Conservation (phyloP, 2,113 vertebrate species). For the Cricetomys ansorgei region DNA sequence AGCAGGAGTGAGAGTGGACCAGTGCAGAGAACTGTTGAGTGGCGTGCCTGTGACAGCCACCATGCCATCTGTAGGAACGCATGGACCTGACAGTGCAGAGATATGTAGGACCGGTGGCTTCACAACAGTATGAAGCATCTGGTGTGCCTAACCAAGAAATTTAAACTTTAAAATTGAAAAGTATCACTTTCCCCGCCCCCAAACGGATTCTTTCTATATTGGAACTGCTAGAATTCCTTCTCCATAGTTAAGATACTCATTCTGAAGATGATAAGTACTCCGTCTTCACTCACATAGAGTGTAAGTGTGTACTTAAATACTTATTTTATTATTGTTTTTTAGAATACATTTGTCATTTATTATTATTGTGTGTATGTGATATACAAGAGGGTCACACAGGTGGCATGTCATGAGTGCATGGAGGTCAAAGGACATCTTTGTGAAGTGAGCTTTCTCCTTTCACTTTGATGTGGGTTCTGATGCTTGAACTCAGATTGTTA, state of each 20-base stretch:
- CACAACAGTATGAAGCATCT: neutral
- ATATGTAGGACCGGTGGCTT: rapidly evolving
- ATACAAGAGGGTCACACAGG: no score
- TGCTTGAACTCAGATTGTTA: neutral
- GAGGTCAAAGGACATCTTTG: neutral
- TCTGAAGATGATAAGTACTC: neutral
- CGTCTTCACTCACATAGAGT: neutral
- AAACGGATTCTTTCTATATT: neutral
- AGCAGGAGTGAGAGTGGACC: neutral
- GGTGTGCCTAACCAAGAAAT: neutral
- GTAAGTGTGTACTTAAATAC: neutral
- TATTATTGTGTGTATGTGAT: neutral
- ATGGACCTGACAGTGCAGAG: neutral
- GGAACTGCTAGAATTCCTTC: neutral
- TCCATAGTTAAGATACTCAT: neutral
- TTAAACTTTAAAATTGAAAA: neutral
- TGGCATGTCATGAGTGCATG: no score
- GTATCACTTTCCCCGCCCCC: neutral
- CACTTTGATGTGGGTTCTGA: neutral
- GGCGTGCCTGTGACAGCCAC: neutral
- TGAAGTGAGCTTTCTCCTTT: neutral
- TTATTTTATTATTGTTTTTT: neutral
- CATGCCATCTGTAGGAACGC: neutral
- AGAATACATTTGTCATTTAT: neutral
- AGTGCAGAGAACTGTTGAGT: rapidly evolving